Base-by-base conservation (phyloP, 1,140 invertebrate genomes). In the Drosophila mojavensis region DNA sequence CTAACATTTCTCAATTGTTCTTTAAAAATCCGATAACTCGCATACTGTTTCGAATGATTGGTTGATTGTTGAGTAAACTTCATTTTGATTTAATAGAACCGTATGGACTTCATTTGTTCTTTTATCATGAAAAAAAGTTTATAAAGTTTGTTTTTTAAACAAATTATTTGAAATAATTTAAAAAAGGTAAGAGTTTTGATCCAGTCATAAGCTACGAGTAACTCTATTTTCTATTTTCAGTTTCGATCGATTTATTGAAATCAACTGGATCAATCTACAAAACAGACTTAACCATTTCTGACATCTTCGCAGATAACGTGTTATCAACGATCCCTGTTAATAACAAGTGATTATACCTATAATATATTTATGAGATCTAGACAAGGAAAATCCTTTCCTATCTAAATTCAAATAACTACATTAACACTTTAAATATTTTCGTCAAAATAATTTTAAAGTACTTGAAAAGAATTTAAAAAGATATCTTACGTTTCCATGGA, bases 401-500 rank as follows among this genome's bases (percentile, higher is more conserved):
- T 17, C 0, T 17, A 17, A 17, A 17, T 17, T 17, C 17, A 17
- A 1, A 17, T 17, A 17, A 17, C 17, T 17, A 17, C 17, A 17
- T 0, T 17, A 17, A 17, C 17, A 17, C 17, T 17, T 33, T 33
- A 33, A 33, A 33, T 7, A 10, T 9, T 7, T 33, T 33, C 28
- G 0, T 30, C 33, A 36, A 36, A 36, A 9, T 36, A 10, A 39
- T 48, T 30, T 7, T 54, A 55, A 58, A 24, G 48, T 13, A 56
- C 10, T 30, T 24, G 53, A 60, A 47, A 4, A 15, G 45, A 30
- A 71, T 59, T 20, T 26, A 13, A 45, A 66, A 60, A 1, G 7
- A 33, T 11, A 56, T 41, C 88, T 89, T 85, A 91, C 89, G 53
- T 41, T 45, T 91, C 89, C 1, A 73, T 45, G 13, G 48, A 63